Conservation (phyloP, 2,113 vertebrate genomes). For the Bos javanicus region DNA sequence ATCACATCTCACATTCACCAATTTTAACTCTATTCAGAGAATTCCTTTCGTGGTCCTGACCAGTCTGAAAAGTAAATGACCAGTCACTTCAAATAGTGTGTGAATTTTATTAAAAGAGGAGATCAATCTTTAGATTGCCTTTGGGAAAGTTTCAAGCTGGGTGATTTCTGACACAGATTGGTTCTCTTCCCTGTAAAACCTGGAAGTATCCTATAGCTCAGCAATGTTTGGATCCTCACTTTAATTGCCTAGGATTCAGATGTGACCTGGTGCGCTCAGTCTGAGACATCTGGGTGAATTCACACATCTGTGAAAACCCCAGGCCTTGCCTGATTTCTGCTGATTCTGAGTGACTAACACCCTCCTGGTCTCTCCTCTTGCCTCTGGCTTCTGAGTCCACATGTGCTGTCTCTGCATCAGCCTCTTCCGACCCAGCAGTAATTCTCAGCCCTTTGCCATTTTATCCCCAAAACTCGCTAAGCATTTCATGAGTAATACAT, state of each 20-base stretch:
- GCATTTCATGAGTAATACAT: background rate
- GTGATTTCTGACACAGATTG: background rate
- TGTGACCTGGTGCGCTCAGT: background rate
- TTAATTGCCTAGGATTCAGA: background rate
- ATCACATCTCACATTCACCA: background rate
- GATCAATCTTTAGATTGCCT: background rate
- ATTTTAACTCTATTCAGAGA: background rate
- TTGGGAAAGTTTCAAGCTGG: background rate
- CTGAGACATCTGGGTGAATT: background rate
- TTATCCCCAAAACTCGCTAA: background rate
- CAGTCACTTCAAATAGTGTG: background rate
- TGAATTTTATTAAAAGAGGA: constrained; percentile 17
- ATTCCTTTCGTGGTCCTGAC: background rate
- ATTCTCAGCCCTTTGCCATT: background rate
- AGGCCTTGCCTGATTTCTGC: background rate
- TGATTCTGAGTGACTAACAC: background rate
- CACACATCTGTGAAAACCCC: background rate
- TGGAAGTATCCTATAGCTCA: background rate
- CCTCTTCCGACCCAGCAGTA: background rate
- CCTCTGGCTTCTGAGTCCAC: background rate
- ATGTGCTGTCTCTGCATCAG: background rate
- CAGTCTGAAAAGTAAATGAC: background rate
- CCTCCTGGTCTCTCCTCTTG: background rate
- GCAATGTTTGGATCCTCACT: background rate
- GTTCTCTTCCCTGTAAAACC: background rate